A percentile compares a stretch with the other conserved stretches of the same genome.
Evolutionary conservation across 2,888 invertebrate genomes (phyloP).

Genomic region (Aleiodes leptofemur): DNA sequence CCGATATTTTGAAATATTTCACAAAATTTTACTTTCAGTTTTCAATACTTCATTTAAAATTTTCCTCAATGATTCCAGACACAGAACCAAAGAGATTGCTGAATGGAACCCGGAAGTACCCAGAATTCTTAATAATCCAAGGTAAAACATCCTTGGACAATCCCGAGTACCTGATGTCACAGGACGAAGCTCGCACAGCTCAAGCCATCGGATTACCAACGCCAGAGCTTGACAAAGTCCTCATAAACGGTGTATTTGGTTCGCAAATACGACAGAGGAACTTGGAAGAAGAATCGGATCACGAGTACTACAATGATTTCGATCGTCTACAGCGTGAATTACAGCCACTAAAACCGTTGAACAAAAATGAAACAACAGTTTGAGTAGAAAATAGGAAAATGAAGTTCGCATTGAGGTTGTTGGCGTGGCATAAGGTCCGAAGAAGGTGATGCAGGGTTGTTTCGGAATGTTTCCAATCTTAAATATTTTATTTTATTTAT

Average conservation of each 20-base stretch:
- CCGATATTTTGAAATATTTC: background rate
- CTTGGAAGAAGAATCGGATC: conserved; percentile 91
- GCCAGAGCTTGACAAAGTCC: conserved; percentile 69
- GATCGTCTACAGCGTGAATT: conserved; percentile 88
- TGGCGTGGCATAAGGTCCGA: no score
- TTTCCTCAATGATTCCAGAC: conserved; percentile 57
- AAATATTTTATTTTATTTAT: no score
- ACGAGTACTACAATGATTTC: conserved; percentile 95
- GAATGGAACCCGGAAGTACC: conserved; percentile 75
- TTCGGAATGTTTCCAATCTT: no score
- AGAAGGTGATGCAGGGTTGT: no score
- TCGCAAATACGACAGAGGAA: conserved; percentile 75
- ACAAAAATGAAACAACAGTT: conserved; percentile 89
- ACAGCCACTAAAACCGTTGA: conserved; percentile 91
- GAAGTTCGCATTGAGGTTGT: no score
- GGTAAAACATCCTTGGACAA: conserved; percentile 88
- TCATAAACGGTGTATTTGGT: conserved; percentile 71
- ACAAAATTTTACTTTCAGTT: conserved; percentile 31
- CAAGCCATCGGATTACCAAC: conserved; percentile 83
- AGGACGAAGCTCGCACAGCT: conserved; percentile 76
- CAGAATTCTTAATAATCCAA: conserved; percentile 77
- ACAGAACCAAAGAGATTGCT: conserved; percentile 72
- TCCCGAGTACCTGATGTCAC: conserved; percentile 92
- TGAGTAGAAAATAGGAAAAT: conserved; percentile 70
- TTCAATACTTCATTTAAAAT: no score